A percentile compares a stretch with the other conserved stretches of the same genome.
These are phyloP conservation scores for Colaptes auratus DNA, from an alignment of 2,113 vertebrate genomes.

Conservation along the genomic window DNA sequence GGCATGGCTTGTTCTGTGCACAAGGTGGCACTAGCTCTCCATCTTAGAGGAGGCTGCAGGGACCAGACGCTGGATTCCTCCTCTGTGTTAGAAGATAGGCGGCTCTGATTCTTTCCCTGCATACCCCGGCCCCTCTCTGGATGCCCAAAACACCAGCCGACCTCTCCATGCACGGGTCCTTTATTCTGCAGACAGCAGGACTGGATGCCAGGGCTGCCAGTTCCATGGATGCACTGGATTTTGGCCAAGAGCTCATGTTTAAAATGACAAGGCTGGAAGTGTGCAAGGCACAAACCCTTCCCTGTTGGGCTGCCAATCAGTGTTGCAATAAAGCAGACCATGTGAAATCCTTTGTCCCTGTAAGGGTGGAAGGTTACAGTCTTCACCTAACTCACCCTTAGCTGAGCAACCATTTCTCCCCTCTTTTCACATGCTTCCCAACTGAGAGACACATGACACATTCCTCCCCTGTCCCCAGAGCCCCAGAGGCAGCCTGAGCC, in stretches of 20 bases:
- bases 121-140: background rate
- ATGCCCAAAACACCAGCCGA: background rate
- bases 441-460: accelerated
- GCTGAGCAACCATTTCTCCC: background rate
- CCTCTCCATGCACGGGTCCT: background rate
- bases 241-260: background rate
- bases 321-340: background rate
- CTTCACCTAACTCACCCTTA: background rate
- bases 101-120: background rate
- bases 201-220: background rate
- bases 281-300: background rate
- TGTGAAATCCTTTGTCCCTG: accelerated
- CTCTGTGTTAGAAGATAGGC: accelerated
- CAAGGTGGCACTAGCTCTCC: conserved; percentile 57
- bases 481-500: background rate
- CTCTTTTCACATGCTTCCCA: background rate
- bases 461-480: background rate
- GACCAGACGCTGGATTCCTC: accelerated
- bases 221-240: accelerated
- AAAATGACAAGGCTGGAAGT: accelerated
- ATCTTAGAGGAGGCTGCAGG: background rate
- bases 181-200: background rate
- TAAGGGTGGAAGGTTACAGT: background rate
- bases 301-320: background rate
- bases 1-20: conserved; percentile 3